phyloP scores from a whole-genome alignment of 2,797 vertebrate species.

The Anolis apletophallus region DNA sequence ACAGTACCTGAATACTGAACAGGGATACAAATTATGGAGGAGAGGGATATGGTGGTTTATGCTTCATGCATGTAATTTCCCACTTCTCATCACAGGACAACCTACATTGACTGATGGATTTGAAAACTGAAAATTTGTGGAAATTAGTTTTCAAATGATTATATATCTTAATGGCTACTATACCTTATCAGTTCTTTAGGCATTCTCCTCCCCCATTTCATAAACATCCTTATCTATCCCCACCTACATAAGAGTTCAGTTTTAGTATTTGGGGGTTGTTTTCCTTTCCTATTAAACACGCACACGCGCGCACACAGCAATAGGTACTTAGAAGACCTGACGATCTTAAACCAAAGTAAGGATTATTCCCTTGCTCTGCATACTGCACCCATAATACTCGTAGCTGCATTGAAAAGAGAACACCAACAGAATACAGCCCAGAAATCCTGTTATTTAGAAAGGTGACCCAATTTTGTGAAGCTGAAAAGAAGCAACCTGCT shows the following conservation, averaged over 20 bases:
- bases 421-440: background rate
- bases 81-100: background rate
- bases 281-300: background rate
- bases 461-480: conserved; percentile 41
- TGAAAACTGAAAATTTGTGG: background rate
- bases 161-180: background rate
- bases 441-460: conserved; percentile 3
- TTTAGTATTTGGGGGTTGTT: conserved; percentile 1
- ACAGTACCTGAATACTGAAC: conserved; percentile 1
- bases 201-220: background rate
- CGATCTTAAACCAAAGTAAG: conserved; percentile 53
- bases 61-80: background rate
- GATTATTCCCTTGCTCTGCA: conserved; percentile 44
- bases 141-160: background rate
- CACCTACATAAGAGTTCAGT: background rate
- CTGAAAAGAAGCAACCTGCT: conserved; percentile 68
- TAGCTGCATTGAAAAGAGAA: background rate
- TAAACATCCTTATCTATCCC: background rate
- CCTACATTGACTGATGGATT: background rate
- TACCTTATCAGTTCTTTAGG: background rate
- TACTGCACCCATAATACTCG: conserved; percentile 28
- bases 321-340: conserved; percentile 33
- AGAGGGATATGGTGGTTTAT: background rate
- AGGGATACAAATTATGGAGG: background rate
- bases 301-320: conserved; percentile 36